A percentile compares a stretch with the other conserved stretches of the same genome.
phyloP scores from a whole-genome alignment of 2,797 vertebrate species.

The Falco cherrug region DNA sequence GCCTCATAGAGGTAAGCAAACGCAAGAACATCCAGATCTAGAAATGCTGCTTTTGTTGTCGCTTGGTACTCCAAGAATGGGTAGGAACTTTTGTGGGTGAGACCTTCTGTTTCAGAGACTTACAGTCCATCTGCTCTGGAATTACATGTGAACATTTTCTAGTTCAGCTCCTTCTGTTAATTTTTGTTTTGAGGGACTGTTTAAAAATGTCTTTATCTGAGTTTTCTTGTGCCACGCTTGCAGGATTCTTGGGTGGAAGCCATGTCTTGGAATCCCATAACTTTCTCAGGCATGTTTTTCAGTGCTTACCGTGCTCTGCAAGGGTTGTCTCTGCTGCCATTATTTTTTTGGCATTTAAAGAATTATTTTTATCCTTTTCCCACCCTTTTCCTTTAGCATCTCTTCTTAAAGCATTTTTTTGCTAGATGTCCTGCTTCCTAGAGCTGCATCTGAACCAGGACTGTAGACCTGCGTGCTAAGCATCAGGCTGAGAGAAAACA shows the following conservation, averaged over 20 bases:
- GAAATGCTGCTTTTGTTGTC: constrained; percentile 32
- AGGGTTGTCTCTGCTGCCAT: not conserved
- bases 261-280: constrained; percentile 62
- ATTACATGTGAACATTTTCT: constrained; percentile 59
- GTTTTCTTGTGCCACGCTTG: constrained; percentile 48
- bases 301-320: not conserved
- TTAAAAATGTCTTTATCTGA: constrained; percentile 60
- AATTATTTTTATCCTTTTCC: not conserved
- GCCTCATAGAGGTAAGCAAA: not conserved
- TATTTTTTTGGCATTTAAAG: not conserved
- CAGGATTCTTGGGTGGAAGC: constrained; percentile 63
- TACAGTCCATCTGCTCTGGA: constrained; percentile 67
- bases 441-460: not conserved
- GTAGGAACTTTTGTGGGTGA: constrained; percentile 65
- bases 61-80: constrained; percentile 14
- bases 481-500: not conserved
- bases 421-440: not conserved
- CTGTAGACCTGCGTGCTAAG: not conserved
- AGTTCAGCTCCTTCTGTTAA: constrained; percentile 67
- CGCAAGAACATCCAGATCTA: not conserved
- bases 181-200: constrained; percentile 56
- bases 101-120: constrained; percentile 68
- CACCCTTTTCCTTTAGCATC: not conserved
- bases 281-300: constrained; percentile 56
- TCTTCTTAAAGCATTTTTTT: not conserved